Conservation (phyloP, 2,113 vertebrate species). For the Excalfactoria chinensis region DNA sequence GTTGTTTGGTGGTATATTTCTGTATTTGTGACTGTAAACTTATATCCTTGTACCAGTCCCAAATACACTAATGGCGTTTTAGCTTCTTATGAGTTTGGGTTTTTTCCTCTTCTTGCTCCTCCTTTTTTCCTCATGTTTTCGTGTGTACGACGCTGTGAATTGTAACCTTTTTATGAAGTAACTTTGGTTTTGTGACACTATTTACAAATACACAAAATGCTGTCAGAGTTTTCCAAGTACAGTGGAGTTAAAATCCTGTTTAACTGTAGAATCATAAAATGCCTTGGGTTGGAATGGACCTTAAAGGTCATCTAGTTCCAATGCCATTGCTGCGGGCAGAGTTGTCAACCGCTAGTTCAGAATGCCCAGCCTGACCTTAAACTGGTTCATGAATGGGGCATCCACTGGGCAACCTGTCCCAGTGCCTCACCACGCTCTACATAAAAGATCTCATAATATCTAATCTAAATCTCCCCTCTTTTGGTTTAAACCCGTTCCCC, state of each 20-base stretch:
- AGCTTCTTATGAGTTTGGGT: background rate
- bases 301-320: background rate
- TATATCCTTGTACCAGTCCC: background rate
- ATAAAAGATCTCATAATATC: no score
- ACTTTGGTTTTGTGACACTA: background rate
- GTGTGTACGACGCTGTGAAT: background rate
- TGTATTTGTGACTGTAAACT: background rate
- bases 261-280: background rate
- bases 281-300: background rate
- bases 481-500: no score
- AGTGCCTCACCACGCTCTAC: background rate
- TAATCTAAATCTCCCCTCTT: no score
- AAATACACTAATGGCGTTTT: background rate
- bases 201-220: background rate
- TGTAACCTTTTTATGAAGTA: background rate
- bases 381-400: background rate
- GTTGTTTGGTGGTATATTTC: background rate
- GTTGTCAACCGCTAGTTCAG: background rate
- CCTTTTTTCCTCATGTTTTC: background rate
- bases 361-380: background rate
- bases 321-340: background rate
- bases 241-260: background rate
- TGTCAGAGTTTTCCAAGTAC: background rate
- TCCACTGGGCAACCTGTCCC: background rate
- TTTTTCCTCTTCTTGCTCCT: accelerated